Conservation (phyloP, 2,888 invertebrate genomes). For the Polydrusus pterygomalis region DNA sequence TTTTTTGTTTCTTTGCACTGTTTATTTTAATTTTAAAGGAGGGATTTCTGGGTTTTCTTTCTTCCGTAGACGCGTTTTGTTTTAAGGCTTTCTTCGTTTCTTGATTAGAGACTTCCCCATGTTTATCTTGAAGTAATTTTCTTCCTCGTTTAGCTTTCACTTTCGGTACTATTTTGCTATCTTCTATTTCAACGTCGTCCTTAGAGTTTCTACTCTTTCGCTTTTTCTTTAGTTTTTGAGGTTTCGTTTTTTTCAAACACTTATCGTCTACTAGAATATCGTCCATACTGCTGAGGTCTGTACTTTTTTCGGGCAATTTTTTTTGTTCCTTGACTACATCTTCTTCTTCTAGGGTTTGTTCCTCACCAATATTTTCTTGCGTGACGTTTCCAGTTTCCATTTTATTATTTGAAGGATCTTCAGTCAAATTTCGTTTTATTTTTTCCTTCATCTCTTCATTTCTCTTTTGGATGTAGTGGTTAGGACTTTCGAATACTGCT, state of each 20-base stretch:
- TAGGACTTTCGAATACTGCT: background rate
- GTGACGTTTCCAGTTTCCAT: background rate
- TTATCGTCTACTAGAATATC: background rate
- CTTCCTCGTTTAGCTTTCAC: background rate
- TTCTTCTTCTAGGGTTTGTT: background rate
- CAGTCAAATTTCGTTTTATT: background rate
- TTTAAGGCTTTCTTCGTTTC: background rate
- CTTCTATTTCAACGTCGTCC: background rate
- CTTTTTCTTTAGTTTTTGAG: background rate
- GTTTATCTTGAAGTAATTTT: background rate
- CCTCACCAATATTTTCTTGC: background rate
- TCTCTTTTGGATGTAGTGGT: slow-evolving; percentile 19
- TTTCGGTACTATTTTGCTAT: background rate
- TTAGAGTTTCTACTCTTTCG: background rate
- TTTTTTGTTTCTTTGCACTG: background rate
- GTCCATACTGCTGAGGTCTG: background rate
- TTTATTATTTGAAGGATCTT: background rate
- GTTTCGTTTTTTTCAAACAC: background rate
- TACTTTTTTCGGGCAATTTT: background rate
- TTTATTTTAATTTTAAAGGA: slow-evolving; percentile 20
- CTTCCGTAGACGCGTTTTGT: background rate
- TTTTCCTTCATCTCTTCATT: background rate
- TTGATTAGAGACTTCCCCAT: background rate
- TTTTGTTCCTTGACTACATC: background rate
- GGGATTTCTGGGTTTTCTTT: background rate